Conservation (phyloP, 1,140 invertebrate species). For the Cydia pomonella region DNA sequence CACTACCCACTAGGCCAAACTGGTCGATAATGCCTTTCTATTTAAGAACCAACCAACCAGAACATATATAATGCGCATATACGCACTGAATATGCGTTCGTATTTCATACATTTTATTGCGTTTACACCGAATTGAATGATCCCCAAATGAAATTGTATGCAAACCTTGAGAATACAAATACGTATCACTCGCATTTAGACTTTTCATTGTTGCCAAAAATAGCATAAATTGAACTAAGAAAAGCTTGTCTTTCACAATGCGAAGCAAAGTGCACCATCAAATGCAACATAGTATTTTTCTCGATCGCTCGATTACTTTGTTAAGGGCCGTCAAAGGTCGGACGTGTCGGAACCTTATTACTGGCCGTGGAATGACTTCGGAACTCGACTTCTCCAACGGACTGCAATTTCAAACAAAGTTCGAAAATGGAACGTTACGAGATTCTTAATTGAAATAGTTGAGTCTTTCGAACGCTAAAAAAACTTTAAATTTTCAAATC, state of each 20-base stretch:
- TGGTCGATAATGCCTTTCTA: too few species aligned
- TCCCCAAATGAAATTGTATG: too few species aligned
- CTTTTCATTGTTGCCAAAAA: neutral
- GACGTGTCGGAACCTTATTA: conserved; percentile 49
- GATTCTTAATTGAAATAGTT: conserved; percentile 68
- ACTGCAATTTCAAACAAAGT: conserved; percentile 58
- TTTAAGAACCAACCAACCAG: too few species aligned
- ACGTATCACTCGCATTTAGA: neutral
- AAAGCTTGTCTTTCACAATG: conserved; percentile 24
- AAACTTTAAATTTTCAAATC: conserved; percentile 27
- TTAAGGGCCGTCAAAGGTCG: conserved; percentile 42
- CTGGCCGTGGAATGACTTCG: conserved; percentile 49
- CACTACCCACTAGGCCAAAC: too few species aligned
- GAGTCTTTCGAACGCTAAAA: conserved; percentile 50
- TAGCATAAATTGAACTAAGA: conserved; percentile 4
- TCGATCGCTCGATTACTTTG: conserved; percentile 44
- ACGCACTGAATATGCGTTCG: too few species aligned
- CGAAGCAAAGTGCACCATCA: conserved; percentile 25
- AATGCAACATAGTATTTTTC: conserved; percentile 29
- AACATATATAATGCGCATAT: too few species aligned
- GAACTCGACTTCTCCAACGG: conserved; percentile 45
- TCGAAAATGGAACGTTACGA: conserved; percentile 54
- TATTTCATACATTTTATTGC: too few species aligned
- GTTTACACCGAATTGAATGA: too few species aligned
- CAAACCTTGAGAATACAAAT: neutral